phyloP scores from a whole-genome alignment of 2,113 vertebrate species.

The Eretmochelys imbricata region DNA sequence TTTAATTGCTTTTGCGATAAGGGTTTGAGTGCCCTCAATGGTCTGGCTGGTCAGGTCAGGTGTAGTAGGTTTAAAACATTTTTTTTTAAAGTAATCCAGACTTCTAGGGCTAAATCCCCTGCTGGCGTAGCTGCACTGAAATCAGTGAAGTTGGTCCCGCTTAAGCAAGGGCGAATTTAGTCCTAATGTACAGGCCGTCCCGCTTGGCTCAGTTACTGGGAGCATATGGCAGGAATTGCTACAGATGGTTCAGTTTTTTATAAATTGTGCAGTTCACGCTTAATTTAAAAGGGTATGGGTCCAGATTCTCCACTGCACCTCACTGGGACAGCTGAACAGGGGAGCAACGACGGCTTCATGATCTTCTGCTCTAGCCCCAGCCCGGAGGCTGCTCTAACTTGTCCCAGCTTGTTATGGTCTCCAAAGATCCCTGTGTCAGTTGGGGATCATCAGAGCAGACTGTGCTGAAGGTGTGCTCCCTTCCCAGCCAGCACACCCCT shows the following conservation, averaged over 20 bases:
- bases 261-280: neutral
- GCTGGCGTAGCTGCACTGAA: conserved; percentile 51
- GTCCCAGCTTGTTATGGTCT: neutral
- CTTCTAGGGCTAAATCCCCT: conserved; percentile 55
- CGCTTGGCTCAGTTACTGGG: neutral
- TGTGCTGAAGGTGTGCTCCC: neutral
- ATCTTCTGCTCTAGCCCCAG: neutral
- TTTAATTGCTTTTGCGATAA: conserved; percentile 63
- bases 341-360: neutral
- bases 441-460: neutral
- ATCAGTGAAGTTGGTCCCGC: conserved; percentile 3
- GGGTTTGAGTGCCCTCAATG: conserved; percentile 46
- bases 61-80: conserved; percentile 56
- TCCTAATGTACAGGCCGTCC: neutral
- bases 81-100: conserved; percentile 65
- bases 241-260: neutral
- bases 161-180: neutral
- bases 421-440: neutral
- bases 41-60: conserved; percentile 37
- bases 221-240: neutral
- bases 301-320: neutral
- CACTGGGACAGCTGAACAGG: neutral
- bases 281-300: neutral
- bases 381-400: neutral
- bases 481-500: neutral